phyloP scores from a whole-genome alignment of 2,797 vertebrate species.

The Enteromius argenteus region DNA sequence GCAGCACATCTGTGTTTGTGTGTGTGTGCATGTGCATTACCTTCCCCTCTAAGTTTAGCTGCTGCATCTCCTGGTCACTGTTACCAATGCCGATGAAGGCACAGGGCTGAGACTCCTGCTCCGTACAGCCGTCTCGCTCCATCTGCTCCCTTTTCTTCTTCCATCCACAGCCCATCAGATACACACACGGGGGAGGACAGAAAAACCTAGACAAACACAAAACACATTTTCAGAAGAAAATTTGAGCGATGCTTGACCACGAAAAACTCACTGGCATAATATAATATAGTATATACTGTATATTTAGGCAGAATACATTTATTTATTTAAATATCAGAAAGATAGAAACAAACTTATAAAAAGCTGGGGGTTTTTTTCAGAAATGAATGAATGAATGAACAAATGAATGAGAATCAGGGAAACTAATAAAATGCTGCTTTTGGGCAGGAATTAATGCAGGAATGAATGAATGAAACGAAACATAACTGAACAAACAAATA shows the following conservation, averaged over 20 bases:
- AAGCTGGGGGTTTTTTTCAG: not conserved
- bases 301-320: not conserved
- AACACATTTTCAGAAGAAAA: constrained; percentile 6
- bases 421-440: not conserved
- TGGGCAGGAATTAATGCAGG: not conserved
- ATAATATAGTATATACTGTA: not conserved
- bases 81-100: constrained; percentile 99
- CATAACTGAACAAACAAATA: not conserved
- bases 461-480: not conserved
- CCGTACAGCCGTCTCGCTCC: constrained; percentile 95
- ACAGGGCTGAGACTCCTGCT: constrained; percentile 97
- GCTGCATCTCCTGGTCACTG: constrained; percentile 99
- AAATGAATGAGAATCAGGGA: not conserved
- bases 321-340: not conserved
- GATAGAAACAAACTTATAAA: not conserved
- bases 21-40: constrained; percentile 69
- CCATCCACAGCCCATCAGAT: constrained; percentile 99
- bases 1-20: not conserved
- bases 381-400: too few species aligned
- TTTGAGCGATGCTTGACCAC: not conserved
- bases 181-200: constrained; percentile 97
- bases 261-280: not conserved
- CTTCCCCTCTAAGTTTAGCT: constrained; percentile 99
- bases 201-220: constrained; percentile 87
- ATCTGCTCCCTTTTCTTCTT: constrained; percentile 99